These are phyloP conservation scores for Dasypogon diadema DNA, from an alignment of 2,888 invertebrate species.

Conservation along the genomic window DNA sequence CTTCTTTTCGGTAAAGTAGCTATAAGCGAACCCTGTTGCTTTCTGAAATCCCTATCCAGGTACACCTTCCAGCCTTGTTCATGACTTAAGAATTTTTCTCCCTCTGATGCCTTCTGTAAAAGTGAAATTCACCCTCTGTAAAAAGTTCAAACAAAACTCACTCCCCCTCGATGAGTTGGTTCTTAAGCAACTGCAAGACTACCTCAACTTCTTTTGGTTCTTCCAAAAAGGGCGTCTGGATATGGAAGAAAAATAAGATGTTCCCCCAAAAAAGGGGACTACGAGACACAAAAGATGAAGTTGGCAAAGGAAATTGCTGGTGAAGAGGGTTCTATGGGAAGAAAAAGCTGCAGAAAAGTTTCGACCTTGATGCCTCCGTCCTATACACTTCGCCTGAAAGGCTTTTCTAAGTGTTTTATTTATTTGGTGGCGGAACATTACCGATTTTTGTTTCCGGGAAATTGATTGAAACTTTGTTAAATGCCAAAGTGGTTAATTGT, in stretches of 20 bases:
- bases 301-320: conserved; percentile 28
- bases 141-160: conserved; percentile 40
- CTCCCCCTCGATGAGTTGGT: neutral
- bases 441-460: conserved; percentile 27
- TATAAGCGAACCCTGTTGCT: conserved; percentile 47
- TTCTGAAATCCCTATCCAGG: neutral
- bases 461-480: conserved; percentile 47
- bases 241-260: conserved; percentile 45
- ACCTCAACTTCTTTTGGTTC: conserved; percentile 46
- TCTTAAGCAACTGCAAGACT: conserved; percentile 48
- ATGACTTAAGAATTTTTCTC: conserved; percentile 27
- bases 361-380: conserved; percentile 50
- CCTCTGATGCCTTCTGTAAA: conserved; percentile 18
- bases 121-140: conserved; percentile 46
- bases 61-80: neutral
- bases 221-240: conserved; percentile 11
- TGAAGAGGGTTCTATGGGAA: conserved; percentile 51
- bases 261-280: conserved; percentile 24
- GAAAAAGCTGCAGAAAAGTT: conserved; percentile 54
- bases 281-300: neutral
- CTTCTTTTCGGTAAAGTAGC: conserved; percentile 48
- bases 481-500: conserved; percentile 48
- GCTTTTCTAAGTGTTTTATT: conserved; percentile 40
- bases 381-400: conserved; percentile 7
- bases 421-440: conserved; percentile 39